Evolutionary conservation across 2,113 vertebrate species (phyloP).

Genomic region (Prietella phreatophila): DNA sequence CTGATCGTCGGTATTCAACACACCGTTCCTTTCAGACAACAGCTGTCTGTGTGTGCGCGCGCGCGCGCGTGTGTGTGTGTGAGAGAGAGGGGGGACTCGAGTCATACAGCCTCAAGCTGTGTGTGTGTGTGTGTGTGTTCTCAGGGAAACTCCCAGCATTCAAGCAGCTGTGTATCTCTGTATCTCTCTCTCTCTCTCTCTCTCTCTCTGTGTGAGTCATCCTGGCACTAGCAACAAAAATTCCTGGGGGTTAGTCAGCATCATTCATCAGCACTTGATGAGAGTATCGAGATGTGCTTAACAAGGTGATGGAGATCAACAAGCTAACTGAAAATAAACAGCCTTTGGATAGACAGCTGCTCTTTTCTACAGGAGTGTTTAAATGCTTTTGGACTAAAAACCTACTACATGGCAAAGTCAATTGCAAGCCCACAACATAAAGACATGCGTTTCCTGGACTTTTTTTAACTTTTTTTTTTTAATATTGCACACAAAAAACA

Average conservation of each 20-base stretch:
- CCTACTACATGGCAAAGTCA: background rate
- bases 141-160: conserved; percentile 51
- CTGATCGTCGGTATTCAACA: conserved; percentile 12
- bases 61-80: background rate
- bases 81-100: conserved; percentile 10
- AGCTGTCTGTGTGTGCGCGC: conserved; percentile 44
- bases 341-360: background rate
- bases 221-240: conserved; percentile 41
- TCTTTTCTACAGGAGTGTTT: background rate
- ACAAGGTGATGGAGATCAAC: background rate
- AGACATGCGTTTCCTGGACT: background rate
- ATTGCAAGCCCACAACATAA: background rate
- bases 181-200: no score
- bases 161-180: conserved; percentile 12
- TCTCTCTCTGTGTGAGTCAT: conserved; percentile 13
- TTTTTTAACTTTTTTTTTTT: no score
- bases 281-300: conserved; percentile 15
- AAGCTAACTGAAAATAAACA: conserved; percentile 23
- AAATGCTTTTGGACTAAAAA: background rate
- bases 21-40: conserved; percentile 40
- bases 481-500: background rate
- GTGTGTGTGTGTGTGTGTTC: conserved; percentile 5
- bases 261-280: conserved; percentile 36
- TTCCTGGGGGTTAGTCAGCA: conserved; percentile 42
- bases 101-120: conserved; percentile 37